Evolutionary conservation across 2,888 invertebrate species (phyloP), one percentile per base, ranked within the genome.

Genomic region (Dyspetes luteomarginatus): DNA sequence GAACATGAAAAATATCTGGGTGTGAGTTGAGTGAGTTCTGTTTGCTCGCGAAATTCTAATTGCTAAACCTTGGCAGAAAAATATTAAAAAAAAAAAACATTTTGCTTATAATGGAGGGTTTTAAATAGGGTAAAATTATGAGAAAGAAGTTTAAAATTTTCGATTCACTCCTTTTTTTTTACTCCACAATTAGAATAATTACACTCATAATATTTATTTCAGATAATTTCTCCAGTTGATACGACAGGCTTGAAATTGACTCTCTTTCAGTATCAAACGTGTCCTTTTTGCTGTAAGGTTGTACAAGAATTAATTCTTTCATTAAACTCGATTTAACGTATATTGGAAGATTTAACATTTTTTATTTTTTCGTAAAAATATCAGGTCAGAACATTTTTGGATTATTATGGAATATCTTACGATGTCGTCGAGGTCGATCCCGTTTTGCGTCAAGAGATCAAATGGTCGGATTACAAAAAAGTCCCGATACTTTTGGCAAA

Each of bases 341-440:
- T 41, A 12, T 1, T 12, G n/a, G 9, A 15, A 1, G 9, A 12
- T n/a, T 26, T 0, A n/a, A 19, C n/a, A 19, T 4, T 5, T 4
- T 17, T 58, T 30, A 9, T 58, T 62, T 41, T 17, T 7, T 45
- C 22, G 24, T n/a, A 30, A 15, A n/a, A 41, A 60, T 84, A 82
- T 24, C 52, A 92, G 92, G 92, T 92, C 4, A 94, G 98, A 78
- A 96, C 97, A 0, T 97, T 96, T 91, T 93, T 99, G 9, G 99
- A 99, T 92, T 98, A 96, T 86, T 95, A 96, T 91, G 98, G 99
- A 0, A 94, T 99, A 74, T 97, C 97, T 0, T 99, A 99, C 91
- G 96, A 99, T 86, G 94, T 99, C 4, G 96, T 99, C 2, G 99
- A 99, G 93, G 99, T 99, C 0, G 98, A 99, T 92, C 98, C 99